Evolutionary conservation across 2,113 vertebrate genomes (phyloP).

Genomic region (Copsychus sechellarum): DNA sequence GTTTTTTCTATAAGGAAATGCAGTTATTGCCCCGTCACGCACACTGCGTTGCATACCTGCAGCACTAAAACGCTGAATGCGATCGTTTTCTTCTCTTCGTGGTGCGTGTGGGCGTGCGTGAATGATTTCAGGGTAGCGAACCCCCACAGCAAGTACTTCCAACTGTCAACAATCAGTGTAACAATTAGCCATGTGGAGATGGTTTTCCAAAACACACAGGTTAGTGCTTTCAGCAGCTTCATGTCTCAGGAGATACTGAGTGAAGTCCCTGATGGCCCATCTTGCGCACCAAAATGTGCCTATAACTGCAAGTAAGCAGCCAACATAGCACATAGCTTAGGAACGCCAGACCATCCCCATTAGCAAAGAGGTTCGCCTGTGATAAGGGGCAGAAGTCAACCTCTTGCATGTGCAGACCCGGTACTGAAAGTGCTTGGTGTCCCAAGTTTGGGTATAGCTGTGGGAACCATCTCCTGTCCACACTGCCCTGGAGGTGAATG

Average conservation of each 20-base stretch:
- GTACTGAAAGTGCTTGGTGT: neutral
- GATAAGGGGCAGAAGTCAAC: neutral
- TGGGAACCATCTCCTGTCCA: no score
- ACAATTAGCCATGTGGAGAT: neutral
- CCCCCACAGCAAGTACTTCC: neutral
- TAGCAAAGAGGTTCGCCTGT: neutral
- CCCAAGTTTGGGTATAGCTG: neutral
- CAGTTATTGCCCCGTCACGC: neutral
- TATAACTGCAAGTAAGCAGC: neutral
- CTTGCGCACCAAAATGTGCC: fast-evolving
- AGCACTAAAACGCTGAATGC: neutral
- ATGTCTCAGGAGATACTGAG: neutral
- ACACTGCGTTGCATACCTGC: neutral
- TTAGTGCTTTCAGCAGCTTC: neutral
- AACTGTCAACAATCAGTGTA: neutral
- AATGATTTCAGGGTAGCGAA: neutral
- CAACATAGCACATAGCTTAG: fast-evolving
- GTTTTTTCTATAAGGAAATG: neutral
- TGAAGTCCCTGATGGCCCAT: neutral
- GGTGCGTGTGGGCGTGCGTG: no score
- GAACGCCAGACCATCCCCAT: fast-evolving
- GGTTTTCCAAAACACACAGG: neutral
- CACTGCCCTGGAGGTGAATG: neutral
- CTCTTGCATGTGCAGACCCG: fast-evolving
- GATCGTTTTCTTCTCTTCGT: neutral